phyloP scores from a whole-genome alignment of 2,888 invertebrate species.

The Meteorus cinctellus region DNA sequence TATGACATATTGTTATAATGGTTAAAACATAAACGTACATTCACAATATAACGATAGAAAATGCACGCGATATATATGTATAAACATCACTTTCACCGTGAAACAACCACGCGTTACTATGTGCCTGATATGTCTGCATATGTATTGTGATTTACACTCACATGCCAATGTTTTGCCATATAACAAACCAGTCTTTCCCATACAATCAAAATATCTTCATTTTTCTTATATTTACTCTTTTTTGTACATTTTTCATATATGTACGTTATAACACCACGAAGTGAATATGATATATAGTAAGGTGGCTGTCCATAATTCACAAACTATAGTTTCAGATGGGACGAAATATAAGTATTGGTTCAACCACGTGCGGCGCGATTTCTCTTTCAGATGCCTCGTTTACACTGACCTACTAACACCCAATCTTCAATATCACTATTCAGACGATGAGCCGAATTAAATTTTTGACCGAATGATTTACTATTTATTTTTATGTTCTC shows the following conservation, averaged over 20 bases:
- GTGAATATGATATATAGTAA: slow-evolving; percentile 24
- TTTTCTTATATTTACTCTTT: too few species aligned
- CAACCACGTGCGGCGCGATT: slow-evolving; percentile 48
- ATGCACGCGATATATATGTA: background rate
- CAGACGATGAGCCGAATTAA: background rate
- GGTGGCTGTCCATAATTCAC: slow-evolving; percentile 35
- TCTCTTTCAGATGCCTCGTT: slow-evolving; percentile 55
- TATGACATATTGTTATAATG: background rate
- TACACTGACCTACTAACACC: slow-evolving; percentile 72
- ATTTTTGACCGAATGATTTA: background rate
- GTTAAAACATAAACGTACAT: background rate
- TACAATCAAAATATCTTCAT: background rate
- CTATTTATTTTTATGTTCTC: background rate
- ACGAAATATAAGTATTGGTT: slow-evolving; percentile 18
- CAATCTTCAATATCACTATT: slow-evolving; percentile 58
- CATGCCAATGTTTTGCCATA: background rate
- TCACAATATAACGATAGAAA: background rate
- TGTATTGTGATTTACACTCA: background rate
- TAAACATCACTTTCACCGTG: slow-evolving; percentile 31
- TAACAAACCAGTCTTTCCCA: background rate
- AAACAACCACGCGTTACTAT: slow-evolving; percentile 44
- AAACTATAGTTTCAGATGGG: background rate
- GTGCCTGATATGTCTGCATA: slow-evolving; percentile 41
- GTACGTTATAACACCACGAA: background rate
- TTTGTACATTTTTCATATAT: too few species aligned